Percentiles rank a stretch among this genome's conserved stretches.
These are phyloP conservation scores for Zapornia atra DNA, from an alignment of 2,113 vertebrate species.

Conservation along the genomic window DNA sequence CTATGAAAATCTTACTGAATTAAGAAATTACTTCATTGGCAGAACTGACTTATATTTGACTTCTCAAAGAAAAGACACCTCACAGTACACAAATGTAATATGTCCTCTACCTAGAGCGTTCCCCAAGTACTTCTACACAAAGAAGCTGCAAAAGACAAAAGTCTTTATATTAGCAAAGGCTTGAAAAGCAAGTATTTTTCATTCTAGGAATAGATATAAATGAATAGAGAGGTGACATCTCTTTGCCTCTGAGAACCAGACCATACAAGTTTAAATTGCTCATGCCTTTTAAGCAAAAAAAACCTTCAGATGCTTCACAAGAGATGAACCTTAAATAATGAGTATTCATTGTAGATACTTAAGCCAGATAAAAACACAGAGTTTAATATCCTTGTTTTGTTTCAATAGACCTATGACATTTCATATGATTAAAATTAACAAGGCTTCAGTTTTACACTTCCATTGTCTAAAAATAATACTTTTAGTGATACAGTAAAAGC, in stretches of 20 bases:
- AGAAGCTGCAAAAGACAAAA: background rate
- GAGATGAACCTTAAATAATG: background rate
- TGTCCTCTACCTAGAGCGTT: background rate
- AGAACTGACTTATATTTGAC: background rate
- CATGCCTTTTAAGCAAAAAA: background rate
- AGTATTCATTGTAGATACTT: background rate
- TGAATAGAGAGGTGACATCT: background rate
- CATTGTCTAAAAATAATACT: background rate
- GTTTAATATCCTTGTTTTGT: background rate
- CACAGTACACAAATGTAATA: too few relatives aligned
- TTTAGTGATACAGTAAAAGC: background rate
- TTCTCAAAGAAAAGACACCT: background rate
- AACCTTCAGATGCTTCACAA: background rate
- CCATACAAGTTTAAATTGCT: background rate
- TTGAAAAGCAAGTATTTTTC: background rate
- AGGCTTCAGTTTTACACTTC: background rate
- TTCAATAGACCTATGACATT: background rate
- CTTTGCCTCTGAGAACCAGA: background rate
- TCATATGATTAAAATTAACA: background rate
- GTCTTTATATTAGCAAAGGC: background rate
- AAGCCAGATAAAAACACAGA: background rate
- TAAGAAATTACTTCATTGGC: background rate
- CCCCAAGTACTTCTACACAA: background rate
- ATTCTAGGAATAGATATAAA: background rate
- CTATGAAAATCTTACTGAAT: background rate